Conservation (phyloP, 2,113 vertebrate species). For the Maccullochella peelii region DNA sequence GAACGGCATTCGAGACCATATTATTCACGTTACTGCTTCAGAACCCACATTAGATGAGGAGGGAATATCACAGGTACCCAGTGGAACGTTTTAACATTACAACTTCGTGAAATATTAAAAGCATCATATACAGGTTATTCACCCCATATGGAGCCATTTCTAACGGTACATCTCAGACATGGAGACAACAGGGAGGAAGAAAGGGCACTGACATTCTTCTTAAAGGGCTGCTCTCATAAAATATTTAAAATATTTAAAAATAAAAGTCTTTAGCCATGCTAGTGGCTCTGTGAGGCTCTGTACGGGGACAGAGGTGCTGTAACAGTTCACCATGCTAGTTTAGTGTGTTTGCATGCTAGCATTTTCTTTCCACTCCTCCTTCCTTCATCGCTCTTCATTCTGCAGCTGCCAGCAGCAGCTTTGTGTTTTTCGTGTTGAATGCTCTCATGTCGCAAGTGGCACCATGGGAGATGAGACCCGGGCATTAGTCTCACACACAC, state of each 20-base stretch:
- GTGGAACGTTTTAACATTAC: slow-evolving; percentile 21
- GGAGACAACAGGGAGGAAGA: slow-evolving; percentile 18
- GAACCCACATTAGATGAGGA: background rate
- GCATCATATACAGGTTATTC: slow-evolving; percentile 7
- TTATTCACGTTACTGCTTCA: slow-evolving; percentile 18
- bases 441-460: background rate
- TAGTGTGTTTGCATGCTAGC: background rate
- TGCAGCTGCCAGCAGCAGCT: background rate
- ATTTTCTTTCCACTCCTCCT: background rate
- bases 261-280: background rate
- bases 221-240: background rate
- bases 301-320: background rate
- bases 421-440: background rate
- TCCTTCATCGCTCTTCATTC: background rate
- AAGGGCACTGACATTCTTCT: background rate
- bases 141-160: background rate
- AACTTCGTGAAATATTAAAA: slow-evolving; percentile 40
- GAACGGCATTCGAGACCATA: background rate
- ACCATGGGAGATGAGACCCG: slow-evolving; percentile 12
- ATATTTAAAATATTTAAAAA: background rate
- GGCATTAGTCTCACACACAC: background rate
- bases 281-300: background rate
- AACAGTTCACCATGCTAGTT: no score
- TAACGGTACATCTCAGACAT: background rate
- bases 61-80: slow-evolving; percentile 1